Percentiles rank a stretch among this genome's conserved stretches.
These are phyloP conservation scores for Coracias cyanogaster DNA, from an alignment of 2,797 vertebrate genomes.

Conservation along the genomic window DNA sequence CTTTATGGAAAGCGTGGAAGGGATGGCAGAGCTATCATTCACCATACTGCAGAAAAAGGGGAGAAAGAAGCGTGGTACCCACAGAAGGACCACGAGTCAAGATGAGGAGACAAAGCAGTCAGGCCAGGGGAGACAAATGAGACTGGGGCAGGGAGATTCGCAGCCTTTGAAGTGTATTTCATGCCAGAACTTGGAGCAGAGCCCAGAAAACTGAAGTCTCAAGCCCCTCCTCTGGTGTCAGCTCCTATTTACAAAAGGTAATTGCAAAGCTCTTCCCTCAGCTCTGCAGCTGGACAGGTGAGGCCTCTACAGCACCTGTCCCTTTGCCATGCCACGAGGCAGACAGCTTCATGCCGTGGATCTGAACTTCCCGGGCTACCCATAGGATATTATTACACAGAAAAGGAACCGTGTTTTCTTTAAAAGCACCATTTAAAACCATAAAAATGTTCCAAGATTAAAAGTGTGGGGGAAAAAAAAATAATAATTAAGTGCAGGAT, in stretches of 20 bases:
- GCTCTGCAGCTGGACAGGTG: constrained; percentile 10
- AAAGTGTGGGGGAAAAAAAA: neutral
- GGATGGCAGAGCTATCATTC: neutral
- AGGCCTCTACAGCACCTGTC: neutral
- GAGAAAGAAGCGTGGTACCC: neutral
- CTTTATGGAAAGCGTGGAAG: neutral
- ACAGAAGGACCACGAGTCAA: constrained; percentile 13
- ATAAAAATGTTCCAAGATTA: neutral
- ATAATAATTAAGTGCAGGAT: neutral
- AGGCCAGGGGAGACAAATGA: constrained; percentile 23
- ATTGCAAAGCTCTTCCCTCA: constrained; percentile 40
- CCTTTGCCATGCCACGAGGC: neutral
- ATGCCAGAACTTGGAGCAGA: constrained; percentile 41
- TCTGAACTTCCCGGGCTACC: neutral
- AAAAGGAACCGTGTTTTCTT: neutral
- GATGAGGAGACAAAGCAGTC: constrained; percentile 9
- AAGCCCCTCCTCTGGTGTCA: constrained; percentile 29
- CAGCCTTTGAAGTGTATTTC: constrained; percentile 40
- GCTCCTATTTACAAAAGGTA: constrained; percentile 39
- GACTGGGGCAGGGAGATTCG: constrained; percentile 4
- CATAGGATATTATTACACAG: neutral
- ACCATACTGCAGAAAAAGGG: neutral
- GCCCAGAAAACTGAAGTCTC: constrained; percentile 56
- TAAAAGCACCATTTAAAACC: neutral
- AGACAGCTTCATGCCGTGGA: neutral